Conservation (phyloP, 2,888 invertebrate genomes). For the Antheraea assamensis region DNA sequence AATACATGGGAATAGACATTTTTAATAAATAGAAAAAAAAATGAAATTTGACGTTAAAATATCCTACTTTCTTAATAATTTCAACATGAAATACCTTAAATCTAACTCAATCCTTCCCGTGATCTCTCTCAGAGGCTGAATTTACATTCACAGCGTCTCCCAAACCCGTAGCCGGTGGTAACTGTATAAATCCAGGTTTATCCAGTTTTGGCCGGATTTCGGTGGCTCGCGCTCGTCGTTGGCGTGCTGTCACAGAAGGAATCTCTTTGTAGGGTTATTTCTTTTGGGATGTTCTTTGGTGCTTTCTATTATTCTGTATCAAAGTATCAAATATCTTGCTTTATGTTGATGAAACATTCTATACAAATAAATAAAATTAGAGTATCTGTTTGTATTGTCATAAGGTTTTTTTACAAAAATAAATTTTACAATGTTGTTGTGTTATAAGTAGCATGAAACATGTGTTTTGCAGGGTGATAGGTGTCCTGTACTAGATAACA, state of each 20-base stretch:
- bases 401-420: too few species aligned
- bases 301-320: not conserved
- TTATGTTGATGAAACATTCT: too few species aligned
- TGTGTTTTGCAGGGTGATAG: too few species aligned
- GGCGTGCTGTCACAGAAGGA: not conserved
- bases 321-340: too few species aligned
- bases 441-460: too few species aligned
- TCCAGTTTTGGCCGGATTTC: conserved; percentile 45
- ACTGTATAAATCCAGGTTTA: conserved; percentile 59
- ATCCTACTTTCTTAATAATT: not conserved
- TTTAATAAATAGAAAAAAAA: too few species aligned
- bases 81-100: conserved; percentile 9
- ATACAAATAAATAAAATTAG: too few species aligned
- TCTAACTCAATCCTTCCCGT: conserved; percentile 32
- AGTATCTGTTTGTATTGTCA: too few species aligned
- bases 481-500: too few species aligned
- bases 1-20: too few species aligned
- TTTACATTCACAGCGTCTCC: conserved; percentile 48
- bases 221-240: conserved; percentile 26
- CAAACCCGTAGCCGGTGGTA: conserved; percentile 40
- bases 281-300: not conserved
- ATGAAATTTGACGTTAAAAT: not conserved
- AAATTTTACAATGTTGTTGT: too few species aligned
- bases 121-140: conserved; percentile 45
- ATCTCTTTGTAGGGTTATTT: not conserved